Conservation (phyloP, 2,113 vertebrate genomes). For the Mungos mungo region DNA sequence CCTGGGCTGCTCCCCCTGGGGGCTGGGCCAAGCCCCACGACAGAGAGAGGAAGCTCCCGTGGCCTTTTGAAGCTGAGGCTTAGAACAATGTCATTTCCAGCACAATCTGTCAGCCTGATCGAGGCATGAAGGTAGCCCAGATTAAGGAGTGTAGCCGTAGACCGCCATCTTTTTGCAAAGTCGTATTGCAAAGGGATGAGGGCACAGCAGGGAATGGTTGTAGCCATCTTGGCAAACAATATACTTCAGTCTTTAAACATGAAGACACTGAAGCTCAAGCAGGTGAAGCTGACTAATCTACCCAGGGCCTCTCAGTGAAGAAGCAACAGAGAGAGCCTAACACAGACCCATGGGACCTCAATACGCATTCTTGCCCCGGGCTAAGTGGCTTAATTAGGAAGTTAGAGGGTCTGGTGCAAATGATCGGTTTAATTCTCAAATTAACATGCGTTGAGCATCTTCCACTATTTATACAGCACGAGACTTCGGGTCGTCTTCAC, state of each 20-base stretch:
- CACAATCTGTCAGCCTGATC: neutral
- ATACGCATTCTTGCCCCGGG: neutral
- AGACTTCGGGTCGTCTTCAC: neutral
- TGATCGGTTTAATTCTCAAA: neutral
- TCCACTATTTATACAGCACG: neutral
- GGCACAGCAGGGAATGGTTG: neutral
- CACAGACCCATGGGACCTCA: neutral
- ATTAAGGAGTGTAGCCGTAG: neutral
- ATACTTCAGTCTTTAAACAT: neutral
- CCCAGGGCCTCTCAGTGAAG: neutral
- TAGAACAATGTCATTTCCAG: neutral
- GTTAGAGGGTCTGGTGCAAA: neutral
- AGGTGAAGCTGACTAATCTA: neutral
- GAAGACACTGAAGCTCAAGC: neutral
- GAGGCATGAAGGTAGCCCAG: neutral
- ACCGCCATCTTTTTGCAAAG: neutral
- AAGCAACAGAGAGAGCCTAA: neutral
- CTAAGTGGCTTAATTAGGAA: neutral
- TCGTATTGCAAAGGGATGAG: neutral
- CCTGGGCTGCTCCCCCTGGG: neutral
- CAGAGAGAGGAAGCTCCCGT: neutral
- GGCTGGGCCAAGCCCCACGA: neutral
- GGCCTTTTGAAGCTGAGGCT: neutral
- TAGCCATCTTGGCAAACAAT: neutral
- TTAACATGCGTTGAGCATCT: neutral